Percentiles rank a stretch among this genome's conserved stretches.
Conservation (phyloP, 2,113 vertebrate species). For the Bettongia penicillata region DNA sequence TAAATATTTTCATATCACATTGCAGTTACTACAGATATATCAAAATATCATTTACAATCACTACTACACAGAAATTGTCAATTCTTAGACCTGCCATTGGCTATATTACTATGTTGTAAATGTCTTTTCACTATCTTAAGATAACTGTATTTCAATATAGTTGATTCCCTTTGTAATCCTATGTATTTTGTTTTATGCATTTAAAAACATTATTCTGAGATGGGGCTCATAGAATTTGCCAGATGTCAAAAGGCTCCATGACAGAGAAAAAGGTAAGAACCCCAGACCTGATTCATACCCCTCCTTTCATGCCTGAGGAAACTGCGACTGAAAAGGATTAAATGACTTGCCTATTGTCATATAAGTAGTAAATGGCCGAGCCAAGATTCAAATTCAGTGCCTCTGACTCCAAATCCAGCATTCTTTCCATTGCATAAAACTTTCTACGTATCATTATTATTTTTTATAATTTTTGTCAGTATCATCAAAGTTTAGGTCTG, state of each 20-base stretch:
- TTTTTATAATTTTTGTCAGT: not conserved
- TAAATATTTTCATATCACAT: not conserved
- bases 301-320: not conserved
- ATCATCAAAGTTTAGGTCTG: not conserved
- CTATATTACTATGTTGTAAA: not conserved
- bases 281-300: not conserved
- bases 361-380: not conserved
- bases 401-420: not conserved
- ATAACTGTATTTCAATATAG: not conserved
- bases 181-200: not conserved
- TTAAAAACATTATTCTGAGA: not conserved
- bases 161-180: not conserved
- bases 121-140: not conserved
- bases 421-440: not conserved
- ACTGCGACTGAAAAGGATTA: not conserved
- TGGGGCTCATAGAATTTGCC: not conserved
- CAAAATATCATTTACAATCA: not conserved
- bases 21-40: not conserved
- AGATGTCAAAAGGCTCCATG: not conserved
- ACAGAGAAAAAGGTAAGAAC: not conserved
- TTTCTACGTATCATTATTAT: not conserved
- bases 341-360: not conserved
- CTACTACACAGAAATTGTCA: not conserved
- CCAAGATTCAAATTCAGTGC: not conserved
- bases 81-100: not conserved